Conservation (phyloP, 2,113 vertebrate species). For the Erythrocercus mccallii region DNA sequence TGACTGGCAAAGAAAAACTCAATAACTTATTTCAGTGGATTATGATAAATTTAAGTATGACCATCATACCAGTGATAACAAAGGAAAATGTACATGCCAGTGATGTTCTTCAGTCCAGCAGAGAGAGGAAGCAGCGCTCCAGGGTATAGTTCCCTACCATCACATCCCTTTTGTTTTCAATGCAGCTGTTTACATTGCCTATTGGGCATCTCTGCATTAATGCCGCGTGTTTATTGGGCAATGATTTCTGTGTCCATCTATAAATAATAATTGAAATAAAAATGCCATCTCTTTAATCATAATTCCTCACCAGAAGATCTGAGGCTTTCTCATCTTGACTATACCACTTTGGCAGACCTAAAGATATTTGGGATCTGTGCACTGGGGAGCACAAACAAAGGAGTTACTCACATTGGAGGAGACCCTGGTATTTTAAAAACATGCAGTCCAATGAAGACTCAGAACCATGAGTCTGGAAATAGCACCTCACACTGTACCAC, state of each 20-base stretch:
- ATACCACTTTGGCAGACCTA: neutral
- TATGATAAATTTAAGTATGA: neutral
- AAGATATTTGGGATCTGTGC: neutral
- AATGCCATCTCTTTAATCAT: neutral
- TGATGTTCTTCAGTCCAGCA: neutral
- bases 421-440: neutral
- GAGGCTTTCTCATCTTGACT: neutral
- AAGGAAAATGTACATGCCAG: neutral
- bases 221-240: accelerated
- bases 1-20: neutral
- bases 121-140: neutral
- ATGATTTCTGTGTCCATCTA: neutral
- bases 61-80: neutral
- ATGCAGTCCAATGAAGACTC: neutral
- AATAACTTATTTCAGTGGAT: neutral
- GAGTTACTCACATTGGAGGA: neutral
- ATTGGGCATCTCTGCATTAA: accelerated
- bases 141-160: neutral
- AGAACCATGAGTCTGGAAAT: neutral
- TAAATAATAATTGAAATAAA: neutral
- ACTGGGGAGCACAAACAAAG: neutral
- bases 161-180: neutral
- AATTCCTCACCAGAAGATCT: neutral
- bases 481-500: neutral
- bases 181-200: neutral